Evolutionary conservation across 2,113 vertebrate species (phyloP).

Genomic region (Plectropomus leopardus): DNA sequence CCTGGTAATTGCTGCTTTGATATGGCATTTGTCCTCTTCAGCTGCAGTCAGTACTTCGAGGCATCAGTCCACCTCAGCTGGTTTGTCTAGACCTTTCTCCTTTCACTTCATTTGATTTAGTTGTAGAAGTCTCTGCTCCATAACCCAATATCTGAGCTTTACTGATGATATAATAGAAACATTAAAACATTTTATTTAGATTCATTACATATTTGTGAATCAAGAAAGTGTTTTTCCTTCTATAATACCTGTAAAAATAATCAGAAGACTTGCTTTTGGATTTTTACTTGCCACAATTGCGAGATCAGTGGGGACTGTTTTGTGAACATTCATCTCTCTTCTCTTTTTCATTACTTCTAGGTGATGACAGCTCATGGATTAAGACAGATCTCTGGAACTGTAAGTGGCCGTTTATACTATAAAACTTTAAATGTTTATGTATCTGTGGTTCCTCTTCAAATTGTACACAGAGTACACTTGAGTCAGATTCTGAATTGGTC

Average conservation of each 20-base stretch:
- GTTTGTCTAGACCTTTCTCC: background rate
- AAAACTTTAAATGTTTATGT: conserved; percentile 28
- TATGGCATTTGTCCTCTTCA: background rate
- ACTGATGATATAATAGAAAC: conserved; percentile 10
- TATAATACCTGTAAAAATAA: background rate
- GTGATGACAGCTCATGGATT: conserved; percentile 86
- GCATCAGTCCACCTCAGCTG: background rate
- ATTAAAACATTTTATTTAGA: background rate
- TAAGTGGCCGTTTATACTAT: conserved; percentile 69
- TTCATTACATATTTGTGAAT: conserved; percentile 17
- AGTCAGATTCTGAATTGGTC: conserved; percentile 25
- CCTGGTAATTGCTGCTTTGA: background rate
- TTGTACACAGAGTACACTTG: background rate
- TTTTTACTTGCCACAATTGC: conserved; percentile 18
- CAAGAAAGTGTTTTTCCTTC: background rate
- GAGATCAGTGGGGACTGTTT: conserved; percentile 12
- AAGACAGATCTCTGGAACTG: conserved; percentile 82
- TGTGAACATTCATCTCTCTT: conserved; percentile 19
- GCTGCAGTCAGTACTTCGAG: background rate
- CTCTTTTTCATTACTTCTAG: conserved; percentile 71
- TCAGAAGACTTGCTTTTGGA: background rate
- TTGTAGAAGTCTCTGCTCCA: background rate
- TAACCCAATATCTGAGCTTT: background rate
- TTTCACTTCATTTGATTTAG: conserved; percentile 15
- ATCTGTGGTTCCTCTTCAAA: conserved; percentile 15